Base-by-base conservation (phyloP, 2,113 vertebrate species). In the Oostethus manadensis region DNA sequence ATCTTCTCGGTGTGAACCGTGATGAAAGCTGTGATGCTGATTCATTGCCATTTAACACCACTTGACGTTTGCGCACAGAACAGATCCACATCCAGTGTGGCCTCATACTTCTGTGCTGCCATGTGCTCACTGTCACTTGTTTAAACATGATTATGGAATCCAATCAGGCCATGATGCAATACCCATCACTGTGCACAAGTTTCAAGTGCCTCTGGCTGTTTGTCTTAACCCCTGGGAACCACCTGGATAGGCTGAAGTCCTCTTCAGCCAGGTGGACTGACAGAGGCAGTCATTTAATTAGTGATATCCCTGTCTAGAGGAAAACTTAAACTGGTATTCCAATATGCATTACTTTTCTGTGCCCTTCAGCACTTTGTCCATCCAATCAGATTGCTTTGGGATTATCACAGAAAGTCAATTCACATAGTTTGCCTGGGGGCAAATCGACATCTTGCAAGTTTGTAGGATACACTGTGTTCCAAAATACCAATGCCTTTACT, bases 21-120 rank as follows among this genome's bases (percentile, higher is more conserved):
- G 22, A 60, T 55, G 58, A 56, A 66, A 57, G 51, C 44, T 64
- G 51, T 70, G 65, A 54, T 62, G 58, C 47, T 64, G 53, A 58
- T 51, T 70, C 56, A 58, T 66, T 82, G 60, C 73, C 78, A 83
- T 83, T 82, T 79, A 74, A 72, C 74, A 82, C 67, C 77, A 76
- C 66, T 74, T 73, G 58, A 68, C 60, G 69, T 70, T 56, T 45
- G 57, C 55, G 65, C 71, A 68, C 61, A 68, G 51, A 80, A 38
- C n/a, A 16, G 49, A 66, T 49, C 60, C 62, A 80, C 65, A 60
- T 78, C 66, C 58, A 54, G 51, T 62, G 55, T 58, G 66, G 75
- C 73, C 62, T 63, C 63, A 58, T 76, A 65, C 46, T 75, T 66
- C 66, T 67, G 61, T 47, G 54, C 71, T 64, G 68, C 80, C 83